Base-by-base conservation (phyloP, 2,797 vertebrate species). In the Oceanodroma leucorhoa region DNA sequence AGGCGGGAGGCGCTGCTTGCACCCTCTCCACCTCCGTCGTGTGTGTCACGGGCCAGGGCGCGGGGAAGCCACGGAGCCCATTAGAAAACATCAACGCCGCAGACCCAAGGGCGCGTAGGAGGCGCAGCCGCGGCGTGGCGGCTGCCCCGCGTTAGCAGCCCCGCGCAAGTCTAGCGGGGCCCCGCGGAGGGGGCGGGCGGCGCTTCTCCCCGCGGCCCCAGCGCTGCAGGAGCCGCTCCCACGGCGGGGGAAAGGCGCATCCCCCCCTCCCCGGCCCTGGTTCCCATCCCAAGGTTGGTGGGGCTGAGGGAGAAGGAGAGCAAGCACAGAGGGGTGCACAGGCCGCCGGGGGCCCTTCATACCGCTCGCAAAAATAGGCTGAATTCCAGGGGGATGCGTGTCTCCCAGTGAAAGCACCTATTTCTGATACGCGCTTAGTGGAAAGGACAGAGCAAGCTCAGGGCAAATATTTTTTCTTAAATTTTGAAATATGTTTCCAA, bases 301-400 rank as follows among this genome's bases (percentile, higher is more conserved):
- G 58, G 55, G 46, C 54, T 10, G 72, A 41, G 58, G 61, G 5
- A 9, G 23, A 11, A 34, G 45, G 50, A 38, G 46, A 3, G 22
- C 21, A 4, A 9, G 51, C 30, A 0, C 53, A 0, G 14, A 1
- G 24, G 12, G 2, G 3, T 5, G 50, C 36, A 1, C 38, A 2
- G 38, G 12, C 19, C 3, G 21, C 20, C 20, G 30, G 14, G 10
- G 12, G 4, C 50, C 50, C 17, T 12, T n/a, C 21, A 0, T 5
- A 1, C 7, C 20, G 27, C 51, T 38, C 9, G 1, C 51, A 16
- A 22, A 67, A 80, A 20, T 7, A 5, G 2, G 4, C 17, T 6
- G 1, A 32, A 18, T 46, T 51, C 75, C 53, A 12, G 24, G 12
- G 46, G 13, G 12, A 41, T 51, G 38, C 3, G 15, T 34, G 54